Conservation (phyloP, 2,797 vertebrate species). For the Clarias fuscus region DNA sequence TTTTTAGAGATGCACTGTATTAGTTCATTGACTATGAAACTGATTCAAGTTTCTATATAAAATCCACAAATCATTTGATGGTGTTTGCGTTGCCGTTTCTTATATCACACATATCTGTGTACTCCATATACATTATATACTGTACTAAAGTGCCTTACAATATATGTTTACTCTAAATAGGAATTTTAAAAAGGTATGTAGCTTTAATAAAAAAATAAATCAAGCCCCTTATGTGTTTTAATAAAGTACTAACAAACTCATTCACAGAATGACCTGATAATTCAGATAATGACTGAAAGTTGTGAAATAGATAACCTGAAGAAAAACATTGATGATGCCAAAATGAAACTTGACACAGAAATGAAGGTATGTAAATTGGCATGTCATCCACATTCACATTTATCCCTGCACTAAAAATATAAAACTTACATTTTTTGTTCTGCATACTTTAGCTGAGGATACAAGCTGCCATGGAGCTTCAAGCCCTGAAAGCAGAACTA, state of each 20-base stretch:
- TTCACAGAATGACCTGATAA: slow-evolving; percentile 85
- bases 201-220: not conserved
- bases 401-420: not conserved
- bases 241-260: not conserved
- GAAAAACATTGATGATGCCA: slow-evolving; percentile 82
- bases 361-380: slow-evolving; percentile 78
- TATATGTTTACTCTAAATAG: not conserved
- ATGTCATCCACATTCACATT: not conserved
- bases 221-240: not conserved
- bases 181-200: not conserved
- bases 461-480: slow-evolving; percentile 82
- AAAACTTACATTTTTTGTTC: not conserved
- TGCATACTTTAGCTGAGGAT: slow-evolving; percentile 79
- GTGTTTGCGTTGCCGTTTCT: no score
- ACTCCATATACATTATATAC: no score
- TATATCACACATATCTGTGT: no score
- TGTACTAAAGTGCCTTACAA: no score
- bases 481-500: slow-evolving; percentile 81
- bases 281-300: slow-evolving; percentile 83
- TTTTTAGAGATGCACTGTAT: not conserved
- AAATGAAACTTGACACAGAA: slow-evolving; percentile 86
- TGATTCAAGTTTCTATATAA: not conserved
- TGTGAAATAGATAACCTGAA: slow-evolving; percentile 85
- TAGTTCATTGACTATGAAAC: not conserved
- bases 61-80: not conserved